Evolutionary conservation across 2,888 invertebrate species (phyloP), one percentile per base, ranked within the genome.

Genomic region (Thera britannica): DNA sequence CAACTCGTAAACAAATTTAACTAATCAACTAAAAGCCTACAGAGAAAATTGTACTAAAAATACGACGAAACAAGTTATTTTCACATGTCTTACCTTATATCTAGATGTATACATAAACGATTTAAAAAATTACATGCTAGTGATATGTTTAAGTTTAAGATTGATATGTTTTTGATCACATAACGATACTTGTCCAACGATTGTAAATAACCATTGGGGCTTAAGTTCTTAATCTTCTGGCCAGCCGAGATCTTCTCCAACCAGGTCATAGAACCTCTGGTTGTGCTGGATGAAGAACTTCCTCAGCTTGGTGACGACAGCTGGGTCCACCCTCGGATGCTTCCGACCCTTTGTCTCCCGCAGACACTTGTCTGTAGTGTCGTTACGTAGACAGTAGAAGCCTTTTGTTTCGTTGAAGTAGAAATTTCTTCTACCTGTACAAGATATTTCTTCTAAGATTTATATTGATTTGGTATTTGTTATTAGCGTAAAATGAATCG

Each of bases 381-480:
- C 97, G 90, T 98, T 96, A 82, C 97, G 94, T 83, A 97, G 94
- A 88, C 99, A 99, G 91, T 97, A 99, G 93, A 99, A 98, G 70
- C 99, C 98, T 90, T 99, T 98, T 12, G 98, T 98, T 90, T 97
- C 97, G 93, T 99, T 99, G 94, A 98, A 99, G 92, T 98, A 98
- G 90, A 99, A 98, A 90, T 98, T 98, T 87, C 97, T 97, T 79
- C 96, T 95, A 64, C 96, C 96, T 93, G 86, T 86, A 62, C 44
- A 65, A 62, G 23, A n/a, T 12, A 62, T 58, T 57, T 11, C 48
- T 58, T 46, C 11, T 54, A n/a, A 54, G 36, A 51, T 23, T 7
- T 46, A 46, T 46, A 7, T 46, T 8, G 2, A 46, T 46, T 38
- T 3, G 2, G 9, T 46, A 46, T 6, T 38, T 3, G 38, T 38